Evolutionary conservation across 2,113 vertebrate genomes (phyloP).

Genomic region (Oncorhynchus kisutch): DNA sequence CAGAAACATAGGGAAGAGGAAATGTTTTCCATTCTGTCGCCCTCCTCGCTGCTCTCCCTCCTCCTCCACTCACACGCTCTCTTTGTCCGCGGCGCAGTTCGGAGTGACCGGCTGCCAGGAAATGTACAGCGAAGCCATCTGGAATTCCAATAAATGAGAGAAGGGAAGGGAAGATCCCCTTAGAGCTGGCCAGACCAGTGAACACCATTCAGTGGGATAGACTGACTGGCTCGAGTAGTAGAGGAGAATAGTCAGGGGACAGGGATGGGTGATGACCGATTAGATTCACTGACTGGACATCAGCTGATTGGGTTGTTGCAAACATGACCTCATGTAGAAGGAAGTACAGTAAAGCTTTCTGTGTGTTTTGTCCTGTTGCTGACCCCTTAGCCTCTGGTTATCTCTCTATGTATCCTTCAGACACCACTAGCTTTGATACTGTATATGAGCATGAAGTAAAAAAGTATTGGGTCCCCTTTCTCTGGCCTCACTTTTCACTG

Average conservation of each 20-base stretch:
- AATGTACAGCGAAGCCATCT: conserved; percentile 73
- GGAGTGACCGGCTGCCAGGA: conserved; percentile 68
- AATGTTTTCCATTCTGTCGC: conserved; percentile 64
- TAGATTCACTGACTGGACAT: not conserved
- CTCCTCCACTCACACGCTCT: conserved; percentile 52
- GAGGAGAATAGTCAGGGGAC: not conserved
- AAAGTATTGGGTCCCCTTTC: not conserved
- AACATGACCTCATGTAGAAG: not conserved
- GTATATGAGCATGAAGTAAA: not conserved
- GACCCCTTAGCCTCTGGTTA: not conserved
- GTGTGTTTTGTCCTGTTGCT: not conserved
- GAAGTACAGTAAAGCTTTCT: not conserved
- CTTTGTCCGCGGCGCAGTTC: conserved; percentile 55
- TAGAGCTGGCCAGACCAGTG: conserved; percentile 30
- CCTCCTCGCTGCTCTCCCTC: conserved; percentile 25
- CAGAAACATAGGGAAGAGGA: conserved; percentile 63
- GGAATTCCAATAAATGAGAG: conserved; percentile 72
- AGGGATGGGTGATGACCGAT: not conserved
- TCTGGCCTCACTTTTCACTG: not conserved
- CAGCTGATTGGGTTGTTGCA: not conserved
- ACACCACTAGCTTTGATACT: not conserved
- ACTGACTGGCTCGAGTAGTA: conserved; percentile 19
- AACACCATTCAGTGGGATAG: conserved; percentile 4
- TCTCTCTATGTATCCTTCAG: not conserved
- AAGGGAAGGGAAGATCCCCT: conserved; percentile 53